These are phyloP conservation scores for Cecropterus lyciades DNA, from an alignment of 1,140 invertebrate species.

Conservation along the genomic window DNA sequence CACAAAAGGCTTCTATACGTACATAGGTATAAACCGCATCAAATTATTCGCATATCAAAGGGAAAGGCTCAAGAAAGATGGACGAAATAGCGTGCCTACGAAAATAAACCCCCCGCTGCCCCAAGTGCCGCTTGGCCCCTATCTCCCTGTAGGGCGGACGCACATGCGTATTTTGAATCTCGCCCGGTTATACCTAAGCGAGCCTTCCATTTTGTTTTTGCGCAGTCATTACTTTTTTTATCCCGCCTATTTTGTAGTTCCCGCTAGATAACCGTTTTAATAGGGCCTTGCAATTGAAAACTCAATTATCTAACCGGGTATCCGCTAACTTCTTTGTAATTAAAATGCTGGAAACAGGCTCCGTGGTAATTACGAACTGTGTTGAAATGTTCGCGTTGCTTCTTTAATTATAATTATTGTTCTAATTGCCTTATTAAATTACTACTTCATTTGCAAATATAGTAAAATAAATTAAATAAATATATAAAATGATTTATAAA, in stretches of 20 bases:
- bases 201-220: constrained; percentile 80
- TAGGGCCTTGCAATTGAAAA: constrained; percentile 50
- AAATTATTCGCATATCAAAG: constrained; percentile 68
- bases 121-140: constrained; percentile 46
- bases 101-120: constrained; percentile 55
- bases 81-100: constrained; percentile 51
- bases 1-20: constrained; percentile 45
- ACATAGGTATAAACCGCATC: constrained; percentile 55
- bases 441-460: no score
- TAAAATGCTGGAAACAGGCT: constrained; percentile 14
- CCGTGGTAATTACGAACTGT: background rate
- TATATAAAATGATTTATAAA: no score
- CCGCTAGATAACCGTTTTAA: constrained; percentile 55
- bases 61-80: constrained; percentile 68
- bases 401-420: background rate
- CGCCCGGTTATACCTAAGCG: constrained; percentile 66
- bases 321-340: constrained; percentile 21
- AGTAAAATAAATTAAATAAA: no score
- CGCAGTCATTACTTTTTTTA: constrained; percentile 61
- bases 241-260: constrained; percentile 55
- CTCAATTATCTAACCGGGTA: constrained; percentile 44
- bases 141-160: constrained; percentile 57
- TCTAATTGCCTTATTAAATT: constrained; percentile 2
- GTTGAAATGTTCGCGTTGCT: background rate
- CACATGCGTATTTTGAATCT: constrained; percentile 73